Conservation (phyloP, 2,113 vertebrate species). For the Cisticola juncidis region DNA sequence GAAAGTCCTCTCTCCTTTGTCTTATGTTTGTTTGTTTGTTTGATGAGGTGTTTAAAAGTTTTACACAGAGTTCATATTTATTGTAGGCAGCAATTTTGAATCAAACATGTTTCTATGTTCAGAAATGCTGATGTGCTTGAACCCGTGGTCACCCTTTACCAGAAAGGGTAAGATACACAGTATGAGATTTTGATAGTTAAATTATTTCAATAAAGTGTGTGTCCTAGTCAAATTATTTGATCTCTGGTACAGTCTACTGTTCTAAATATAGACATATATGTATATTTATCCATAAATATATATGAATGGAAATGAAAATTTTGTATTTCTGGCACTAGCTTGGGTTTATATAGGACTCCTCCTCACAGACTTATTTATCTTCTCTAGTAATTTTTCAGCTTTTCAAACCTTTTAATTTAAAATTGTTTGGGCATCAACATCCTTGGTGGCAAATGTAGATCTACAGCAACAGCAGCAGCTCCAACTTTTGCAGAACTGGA, state of each 20-base stretch:
- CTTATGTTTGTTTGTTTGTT: neutral
- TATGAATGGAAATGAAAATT: neutral
- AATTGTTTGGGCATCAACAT: neutral
- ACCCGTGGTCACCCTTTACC: neutral
- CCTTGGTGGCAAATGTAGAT: neutral
- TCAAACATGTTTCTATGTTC: neutral
- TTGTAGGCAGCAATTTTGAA: neutral
- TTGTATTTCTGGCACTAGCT: neutral
- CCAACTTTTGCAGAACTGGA: neutral
- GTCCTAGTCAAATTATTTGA: neutral
- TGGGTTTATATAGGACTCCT: neutral
- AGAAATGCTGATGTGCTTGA: neutral
- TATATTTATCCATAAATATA: neutral
- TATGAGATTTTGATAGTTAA: neutral
- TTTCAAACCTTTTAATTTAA: neutral
- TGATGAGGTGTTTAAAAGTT: neutral
- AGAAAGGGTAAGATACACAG: neutral
- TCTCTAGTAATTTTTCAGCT: neutral
- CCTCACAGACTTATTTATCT: neutral
- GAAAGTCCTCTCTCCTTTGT: rapidly evolving
- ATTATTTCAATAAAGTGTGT: neutral
- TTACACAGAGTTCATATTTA: neutral
- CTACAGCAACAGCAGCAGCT: neutral
- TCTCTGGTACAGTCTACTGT: neutral
- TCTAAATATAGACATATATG: neutral